Base-by-base conservation (phyloP, 2,797 vertebrate genomes). In the Picus viridis region DNA sequence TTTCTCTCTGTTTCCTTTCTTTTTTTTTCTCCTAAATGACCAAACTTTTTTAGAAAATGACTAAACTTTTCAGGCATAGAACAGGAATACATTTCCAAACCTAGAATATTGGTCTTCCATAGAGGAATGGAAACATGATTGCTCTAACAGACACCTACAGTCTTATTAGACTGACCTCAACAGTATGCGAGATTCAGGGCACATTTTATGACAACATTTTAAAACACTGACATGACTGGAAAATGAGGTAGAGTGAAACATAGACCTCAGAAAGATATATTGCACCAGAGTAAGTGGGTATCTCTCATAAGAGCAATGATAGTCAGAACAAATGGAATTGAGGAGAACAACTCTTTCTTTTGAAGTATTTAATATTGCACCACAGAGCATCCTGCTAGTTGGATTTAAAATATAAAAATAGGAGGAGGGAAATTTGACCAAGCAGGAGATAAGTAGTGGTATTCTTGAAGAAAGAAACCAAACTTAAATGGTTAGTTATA, bases 111-210 rank as follows among this genome's bases (percentile, higher is more conserved):
- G 88, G 10, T 83, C 27, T 89, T 78, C 41, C 56, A 45, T 51
- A 80, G 5, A 53, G 34, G 51, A 92, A 92, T 56, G 89, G 73
- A 94, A 92, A 93, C 84, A 30, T 4, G 8, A 85, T 89, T 59
- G 29, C 51, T 90, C 20, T 54, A 90, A 64, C 74, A 80, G 83
- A 86, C 61, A 92, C 51, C 47, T 83, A 59, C 63, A 79, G 39
- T n/a, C 47, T 41, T 82, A 26, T 36, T 68, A 94, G 56, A 63
- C 36, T 91, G 74, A 92, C 64, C 61, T 94, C 80, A 90, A 19
- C 49, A 84, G 29, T 57, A 77, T 29, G 20, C 43, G 71, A 86
- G 63, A 76, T 59, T 92, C 39, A 88, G 57, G 53, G 56, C 36
- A 76, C n/a, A 32, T 61, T 76, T 78, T 32, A 56, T 88, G 23